A percentile compares a stretch with the other conserved stretches of the same genome.
Evolutionary conservation across 2,113 vertebrate species (phyloP).

Genomic region (Calidris pugnax): DNA sequence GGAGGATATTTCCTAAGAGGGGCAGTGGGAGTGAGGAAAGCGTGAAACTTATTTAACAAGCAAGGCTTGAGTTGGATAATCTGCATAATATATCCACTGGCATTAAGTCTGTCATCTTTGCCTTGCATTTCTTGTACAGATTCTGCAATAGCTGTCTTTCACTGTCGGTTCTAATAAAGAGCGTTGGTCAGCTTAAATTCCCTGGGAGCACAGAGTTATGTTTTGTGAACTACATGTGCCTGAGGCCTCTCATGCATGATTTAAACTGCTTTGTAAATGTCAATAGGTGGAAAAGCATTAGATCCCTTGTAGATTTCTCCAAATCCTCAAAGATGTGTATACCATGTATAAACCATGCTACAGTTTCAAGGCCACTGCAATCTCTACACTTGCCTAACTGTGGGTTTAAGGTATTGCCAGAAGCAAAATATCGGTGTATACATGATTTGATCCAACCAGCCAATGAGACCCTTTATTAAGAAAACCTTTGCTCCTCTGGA

Average conservation of each 20-base stretch:
- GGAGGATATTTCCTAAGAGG: conserved; percentile 65
- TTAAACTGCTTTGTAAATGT: conserved; percentile 91
- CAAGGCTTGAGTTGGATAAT: conserved; percentile 71
- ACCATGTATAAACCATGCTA: conserved; percentile 75
- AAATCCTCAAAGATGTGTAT: conserved; percentile 80
- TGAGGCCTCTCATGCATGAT: conserved; percentile 89
- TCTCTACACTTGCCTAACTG: conserved; percentile 80
- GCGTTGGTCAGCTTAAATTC: conserved; percentile 82
- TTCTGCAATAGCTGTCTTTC: conserved; percentile 79
- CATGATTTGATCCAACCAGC: conserved; percentile 73
- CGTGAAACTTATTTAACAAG: conserved; percentile 77
- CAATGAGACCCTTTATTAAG: conserved; percentile 74
- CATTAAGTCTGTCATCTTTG: conserved; percentile 75
- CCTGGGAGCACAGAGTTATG: conserved; percentile 75
- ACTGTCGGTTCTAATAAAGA: conserved; percentile 88
- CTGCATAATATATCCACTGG: conserved; percentile 79
- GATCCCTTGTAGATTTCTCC: conserved; percentile 82
- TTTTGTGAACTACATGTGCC: conserved; percentile 83
- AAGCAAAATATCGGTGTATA: conserved; percentile 77
- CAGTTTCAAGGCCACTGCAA: conserved; percentile 79
- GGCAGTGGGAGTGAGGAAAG: conserved; percentile 29
- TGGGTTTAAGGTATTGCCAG: conserved; percentile 81
- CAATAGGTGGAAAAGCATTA: conserved; percentile 85
- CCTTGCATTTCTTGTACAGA: conserved; percentile 71
- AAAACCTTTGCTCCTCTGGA: conserved; percentile 66